These are phyloP conservation scores for Eolophus roseicapilla DNA, from an alignment of 2,113 vertebrate species.

Conservation along the genomic window DNA sequence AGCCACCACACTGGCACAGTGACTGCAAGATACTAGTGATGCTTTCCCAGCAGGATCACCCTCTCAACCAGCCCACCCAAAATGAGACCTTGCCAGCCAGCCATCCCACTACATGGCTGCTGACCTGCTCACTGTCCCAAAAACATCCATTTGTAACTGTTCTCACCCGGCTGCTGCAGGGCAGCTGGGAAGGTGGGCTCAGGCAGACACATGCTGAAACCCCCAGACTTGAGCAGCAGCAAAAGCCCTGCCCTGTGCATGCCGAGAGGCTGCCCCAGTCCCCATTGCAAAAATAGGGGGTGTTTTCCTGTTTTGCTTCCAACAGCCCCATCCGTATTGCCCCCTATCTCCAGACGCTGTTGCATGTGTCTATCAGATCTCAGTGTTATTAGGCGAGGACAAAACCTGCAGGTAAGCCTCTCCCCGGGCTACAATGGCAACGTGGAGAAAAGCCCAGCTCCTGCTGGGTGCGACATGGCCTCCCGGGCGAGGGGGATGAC, in stretches of 20 bases:
- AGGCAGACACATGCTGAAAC: background rate
- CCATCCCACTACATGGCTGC: background rate
- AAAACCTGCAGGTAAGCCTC: conserved; percentile 49
- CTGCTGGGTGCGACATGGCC: background rate
- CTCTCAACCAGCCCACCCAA: background rate
- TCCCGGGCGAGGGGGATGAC: conserved; percentile 25
- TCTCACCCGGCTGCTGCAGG: background rate
- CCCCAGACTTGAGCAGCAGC: background rate
- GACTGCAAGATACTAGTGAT: background rate
- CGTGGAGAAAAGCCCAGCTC: background rate
- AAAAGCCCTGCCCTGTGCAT: background rate
- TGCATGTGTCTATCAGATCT: background rate
- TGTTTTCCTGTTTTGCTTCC: conserved; percentile 31
- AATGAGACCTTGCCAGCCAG: background rate
- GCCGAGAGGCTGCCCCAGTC: background rate
- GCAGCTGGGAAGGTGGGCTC: background rate
- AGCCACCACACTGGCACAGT: accelerated
- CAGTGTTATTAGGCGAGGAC: background rate
- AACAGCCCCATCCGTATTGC: background rate
- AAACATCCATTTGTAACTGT: background rate
- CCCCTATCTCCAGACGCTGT: background rate
- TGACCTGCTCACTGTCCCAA: background rate
- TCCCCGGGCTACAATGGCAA: background rate
- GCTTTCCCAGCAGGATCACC: background rate
- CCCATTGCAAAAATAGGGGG: background rate